Conservation (phyloP, 2,113 vertebrate genomes). For the Proterorhinus semilunaris region DNA sequence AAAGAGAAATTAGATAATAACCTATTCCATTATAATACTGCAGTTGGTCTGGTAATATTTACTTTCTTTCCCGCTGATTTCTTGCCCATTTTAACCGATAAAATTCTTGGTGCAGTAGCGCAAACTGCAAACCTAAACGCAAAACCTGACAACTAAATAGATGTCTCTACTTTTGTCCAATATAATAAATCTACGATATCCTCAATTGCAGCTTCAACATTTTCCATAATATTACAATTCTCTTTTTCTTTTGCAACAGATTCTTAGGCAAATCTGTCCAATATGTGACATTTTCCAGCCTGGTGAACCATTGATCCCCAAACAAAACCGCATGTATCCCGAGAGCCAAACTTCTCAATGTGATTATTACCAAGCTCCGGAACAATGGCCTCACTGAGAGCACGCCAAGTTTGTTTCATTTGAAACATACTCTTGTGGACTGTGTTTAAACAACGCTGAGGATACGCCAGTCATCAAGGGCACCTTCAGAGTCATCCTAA, state of each 20-base stretch:
- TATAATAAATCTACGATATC: too few species aligned
- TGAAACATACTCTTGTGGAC: conserved; percentile 24
- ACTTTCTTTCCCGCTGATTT: too few species aligned
- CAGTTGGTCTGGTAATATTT: not conserved
- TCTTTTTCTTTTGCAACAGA: not conserved
- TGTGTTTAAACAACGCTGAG: conserved; percentile 19
- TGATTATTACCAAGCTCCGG: not conserved
- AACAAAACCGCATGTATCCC: not conserved
- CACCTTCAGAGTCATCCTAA: conserved; percentile 53
- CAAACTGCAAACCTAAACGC: too few species aligned
- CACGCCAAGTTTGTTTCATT: not conserved
- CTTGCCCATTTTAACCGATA: too few species aligned
- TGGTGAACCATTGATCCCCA: not conserved
- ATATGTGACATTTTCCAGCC: not conserved
- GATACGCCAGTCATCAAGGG: conserved; percentile 38
- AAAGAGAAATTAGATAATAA: not conserved
- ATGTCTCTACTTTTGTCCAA: too few species aligned
- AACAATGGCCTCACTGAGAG: not conserved
- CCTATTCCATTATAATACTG: not conserved
- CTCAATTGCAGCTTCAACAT: not conserved
- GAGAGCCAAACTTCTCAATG: not conserved
- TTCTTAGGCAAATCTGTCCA: not conserved
- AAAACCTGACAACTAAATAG: too few species aligned
- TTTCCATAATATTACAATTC: not conserved
- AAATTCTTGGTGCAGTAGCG: too few species aligned